Base-by-base conservation (phyloP, 2,113 vertebrate species). In the Hyla sarda region DNA sequence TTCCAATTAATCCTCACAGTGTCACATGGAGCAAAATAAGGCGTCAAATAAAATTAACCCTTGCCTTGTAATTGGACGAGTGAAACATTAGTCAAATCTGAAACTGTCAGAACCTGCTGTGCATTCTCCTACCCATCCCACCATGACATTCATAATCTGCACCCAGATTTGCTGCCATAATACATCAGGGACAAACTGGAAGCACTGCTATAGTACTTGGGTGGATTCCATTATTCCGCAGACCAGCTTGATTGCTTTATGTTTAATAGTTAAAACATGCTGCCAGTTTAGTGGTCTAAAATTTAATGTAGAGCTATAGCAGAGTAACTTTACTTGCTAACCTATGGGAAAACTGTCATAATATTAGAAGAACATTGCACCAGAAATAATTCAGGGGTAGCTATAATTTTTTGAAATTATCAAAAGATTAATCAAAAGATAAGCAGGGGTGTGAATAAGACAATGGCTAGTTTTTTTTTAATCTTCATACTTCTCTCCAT, bases 61-160 rank as follows among this genome's bases (percentile, higher is more conserved):
- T 9, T 78, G n/a, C 60, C 16, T 19, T 78, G 45, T 37, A 45
- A 37, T 80, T 28, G 45, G 73, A 25, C 17, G 30, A 17, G 47
- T 28, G 21, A 80, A 41, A 80, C 32, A 54, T 45, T 9, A 10
- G 5, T 25, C 13, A 60, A 25, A 6, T 81, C 56, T 65, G 60
- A 41, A 81, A 65, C 23, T n/a, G 62, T 80, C 34, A 21, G 34
- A 81, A 6, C 37, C 14, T 37, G 19, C 37, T 5, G 37, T 25
- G 23, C 60, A 19, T 65, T 28, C 56, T 17, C 47, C 19, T 60
- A 81, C 14, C 16, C 37, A 47, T 65, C 60, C 17, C 58, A 65
- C 74, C 56, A 47, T 47, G 78, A 65, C 45, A 81, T 81, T 47
- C 56, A 62, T 81, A 62, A 62, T 81, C 78, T 47, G 56, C 56